Evolutionary conservation across 2,888 invertebrate species (phyloP), one percentile per base, ranked within the genome.

Genomic region (Oeneis ivallda): DNA sequence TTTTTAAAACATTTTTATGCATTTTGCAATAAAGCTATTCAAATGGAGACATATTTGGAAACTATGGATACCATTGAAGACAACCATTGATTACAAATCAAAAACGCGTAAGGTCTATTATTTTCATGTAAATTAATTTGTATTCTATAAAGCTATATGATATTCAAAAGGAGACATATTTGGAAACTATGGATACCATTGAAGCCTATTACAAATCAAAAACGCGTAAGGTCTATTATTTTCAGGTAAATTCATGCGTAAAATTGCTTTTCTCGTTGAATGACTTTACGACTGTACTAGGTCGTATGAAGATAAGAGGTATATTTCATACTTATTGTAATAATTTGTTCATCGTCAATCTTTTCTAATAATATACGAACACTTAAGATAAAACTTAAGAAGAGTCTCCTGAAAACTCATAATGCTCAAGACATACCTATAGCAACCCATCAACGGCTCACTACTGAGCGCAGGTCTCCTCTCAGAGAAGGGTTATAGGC

Each of bases 231-330:
- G 17, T 32, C 19, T 52, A 43, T 39, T 67, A 63, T 71, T 72
- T 71, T 72, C 60, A 60, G 50, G 60, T 72, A 70, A 70, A 67
- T 73, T 79, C 77, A 80, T 71, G 81, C 82, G 74, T 82, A 77
- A 82, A 83, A 83, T 82, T 80, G 73, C 80, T 82, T 85, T 81
- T 74, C 79, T 73, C 66, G 76, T 73, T 72, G 72, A 74, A 69
- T 77, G 76, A 69, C 52, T 84, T 85, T 81, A 81, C 75, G 74
- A 64, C 53, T 71, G 15, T 62, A 50, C 58, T 41, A 63, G 34
- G 13, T 74, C 74, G 62, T 64, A 64, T 59, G 64, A 64, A 26
- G 26, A 26, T 26, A 26, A 26, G 26, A 26, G 26, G 26, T 61
- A 62, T 57, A 39, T 19, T 26, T 45, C 49, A 53, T 26, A 26